A percentile compares a stretch with the other conserved stretches of the same genome.
phyloP scores from a whole-genome alignment of 2,888 invertebrate genomes.

The Cataglyphis cursor region DNA sequence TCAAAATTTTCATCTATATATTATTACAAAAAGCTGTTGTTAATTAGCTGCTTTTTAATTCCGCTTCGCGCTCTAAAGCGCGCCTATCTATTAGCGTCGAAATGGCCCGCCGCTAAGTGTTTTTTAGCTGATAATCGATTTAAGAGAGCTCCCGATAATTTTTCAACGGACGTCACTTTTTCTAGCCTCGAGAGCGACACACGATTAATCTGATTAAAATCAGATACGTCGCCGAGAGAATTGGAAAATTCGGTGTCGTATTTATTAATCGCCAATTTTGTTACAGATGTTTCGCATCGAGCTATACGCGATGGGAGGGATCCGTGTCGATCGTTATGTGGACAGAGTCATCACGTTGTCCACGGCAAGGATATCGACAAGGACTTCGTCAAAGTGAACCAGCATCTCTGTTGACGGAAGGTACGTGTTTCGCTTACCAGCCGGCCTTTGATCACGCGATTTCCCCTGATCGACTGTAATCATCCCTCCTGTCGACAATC shows the following conservation, averaged over 20 bases:
- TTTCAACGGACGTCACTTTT: conserved; percentile 29
- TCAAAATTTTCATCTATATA: not conserved
- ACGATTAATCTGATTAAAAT: conserved; percentile 28
- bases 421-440: conserved; percentile 45
- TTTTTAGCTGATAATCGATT: conserved; percentile 49
- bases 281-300: not conserved
- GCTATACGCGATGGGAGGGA: not conserved
- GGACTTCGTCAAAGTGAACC: conserved; percentile 33
- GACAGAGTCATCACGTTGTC: conserved; percentile 35
- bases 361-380: conserved; percentile 50
- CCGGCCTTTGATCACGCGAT: conserved; percentile 44
- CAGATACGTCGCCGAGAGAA: not conserved
- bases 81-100: conserved; percentile 30
- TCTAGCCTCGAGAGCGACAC: conserved; percentile 24
- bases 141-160: conserved; percentile 40
- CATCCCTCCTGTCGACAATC: conserved; percentile 30
- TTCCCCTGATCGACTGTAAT: conserved; percentile 45
- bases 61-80: not conserved
- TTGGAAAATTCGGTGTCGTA: not conserved
- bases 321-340: not conserved
- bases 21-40: conserved; percentile 29
- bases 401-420: conserved; percentile 40
- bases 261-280: conserved; percentile 15
- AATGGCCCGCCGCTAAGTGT: conserved; percentile 41
- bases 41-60: conserved; percentile 36